These are phyloP conservation scores for Galerucella calmariensis DNA, from an alignment of 2,888 invertebrate genomes.

Conservation along the genomic window DNA sequence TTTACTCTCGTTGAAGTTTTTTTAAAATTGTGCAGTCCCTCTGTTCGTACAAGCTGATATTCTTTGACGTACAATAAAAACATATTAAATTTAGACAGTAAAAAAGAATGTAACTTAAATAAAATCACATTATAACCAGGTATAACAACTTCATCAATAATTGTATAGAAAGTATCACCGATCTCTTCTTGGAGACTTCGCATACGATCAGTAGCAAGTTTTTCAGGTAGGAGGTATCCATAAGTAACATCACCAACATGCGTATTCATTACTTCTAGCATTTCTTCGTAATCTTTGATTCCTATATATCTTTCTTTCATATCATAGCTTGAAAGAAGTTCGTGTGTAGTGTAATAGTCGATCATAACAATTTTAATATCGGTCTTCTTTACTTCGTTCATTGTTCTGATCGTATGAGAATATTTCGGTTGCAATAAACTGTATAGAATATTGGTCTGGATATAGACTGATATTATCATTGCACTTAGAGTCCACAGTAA, in stretches of 20 bases:
- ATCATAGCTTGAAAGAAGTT: constrained; percentile 11
- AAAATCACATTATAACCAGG: constrained; percentile 24
- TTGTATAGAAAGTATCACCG: constrained; percentile 27
- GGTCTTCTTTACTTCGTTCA: constrained; percentile 27
- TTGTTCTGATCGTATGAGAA: constrained; percentile 19
- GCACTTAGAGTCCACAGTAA: background rate
- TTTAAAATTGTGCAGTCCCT: constrained; percentile 14
- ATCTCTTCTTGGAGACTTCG: constrained; percentile 9
- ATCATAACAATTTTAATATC: constrained; percentile 26
- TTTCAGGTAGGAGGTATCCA: constrained; percentile 17
- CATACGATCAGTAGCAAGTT: constrained; percentile 23
- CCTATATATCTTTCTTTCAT: constrained; percentile 1
- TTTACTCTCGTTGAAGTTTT: background rate
- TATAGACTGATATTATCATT: background rate
- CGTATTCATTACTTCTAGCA: background rate
- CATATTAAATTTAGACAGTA: constrained; percentile 20
- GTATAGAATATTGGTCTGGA: background rate
- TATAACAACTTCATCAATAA: constrained; percentile 25
- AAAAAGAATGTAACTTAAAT: constrained; percentile 23
- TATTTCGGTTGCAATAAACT: constrained; percentile 23
- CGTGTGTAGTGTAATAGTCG: constrained; percentile 1
- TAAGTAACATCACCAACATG: constrained; percentile 1
- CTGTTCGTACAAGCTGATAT: constrained; percentile 16
- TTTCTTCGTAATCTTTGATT: background rate
- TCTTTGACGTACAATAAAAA: constrained; percentile 21